Base-by-base conservation (phyloP, 1,140 invertebrate species). In the Drosophila mauritiana region DNA sequence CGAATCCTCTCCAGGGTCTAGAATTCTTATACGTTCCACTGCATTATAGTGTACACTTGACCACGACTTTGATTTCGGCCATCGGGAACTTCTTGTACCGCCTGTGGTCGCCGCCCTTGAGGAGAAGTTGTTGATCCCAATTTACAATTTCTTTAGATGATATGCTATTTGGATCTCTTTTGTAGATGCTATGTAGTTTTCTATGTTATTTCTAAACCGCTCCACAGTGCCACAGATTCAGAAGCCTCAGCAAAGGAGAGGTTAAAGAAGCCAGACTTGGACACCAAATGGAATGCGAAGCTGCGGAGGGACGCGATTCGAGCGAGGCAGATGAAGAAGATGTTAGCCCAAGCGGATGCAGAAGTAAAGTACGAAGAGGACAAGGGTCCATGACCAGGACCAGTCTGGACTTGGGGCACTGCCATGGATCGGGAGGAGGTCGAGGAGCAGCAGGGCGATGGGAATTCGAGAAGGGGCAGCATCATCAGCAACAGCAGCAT, bases 361-460 rank as follows among this genome's bases (percentile, higher is more conserved):
- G n/a, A 64, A 54, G 61, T n/a, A 51, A 48, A 34, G 42, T 34
- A 11, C 56, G 45, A 36, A 53, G 67, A 67, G 69, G 75, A 74
- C 77, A 80, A 65, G 73, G 52, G 46, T 49, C 59, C 70, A 56
- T 52, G 67, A 78, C 46, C 78, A 86, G 59, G 70, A 73, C 69
- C 67, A 68, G 63, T 68, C 65, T 46, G 65, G 15, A 46, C 36
- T 31, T 15, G 3, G 4, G 37, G 53, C 20, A 2, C 13, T 27
- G n/a, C 20, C 37, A 36, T 68, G 56, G 31, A 22, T 17, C 15
- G 37, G 62, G 11, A 36, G 22, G 15, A 10, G 27, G 17, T 31
- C 31, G 31, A 10, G 31, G 31, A 17, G 12, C 25, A 52, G 25
- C 46, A 20, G 31, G 42, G 15, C 7, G 7, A 17, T 17, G 56